Percentiles rank a stretch among this genome's conserved stretches.
phyloP scores from a whole-genome alignment of 53 echinoderm and acorn worm species.

The Henricia sp. region DNA sequence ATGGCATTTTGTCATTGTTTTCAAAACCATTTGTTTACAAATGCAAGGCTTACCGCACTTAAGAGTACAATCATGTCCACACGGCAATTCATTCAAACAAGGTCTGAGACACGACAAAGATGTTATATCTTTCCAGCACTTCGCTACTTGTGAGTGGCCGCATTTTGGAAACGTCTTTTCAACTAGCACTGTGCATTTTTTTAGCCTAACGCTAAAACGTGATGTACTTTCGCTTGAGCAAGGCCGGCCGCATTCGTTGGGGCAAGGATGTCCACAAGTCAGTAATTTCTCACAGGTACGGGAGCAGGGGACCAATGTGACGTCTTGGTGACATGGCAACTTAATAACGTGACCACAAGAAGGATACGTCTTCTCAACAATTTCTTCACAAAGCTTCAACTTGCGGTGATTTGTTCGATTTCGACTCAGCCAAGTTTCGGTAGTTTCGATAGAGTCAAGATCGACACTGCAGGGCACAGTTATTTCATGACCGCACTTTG shows the following conservation, averaged over 20 bases:
- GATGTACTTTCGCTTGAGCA: conserved; percentile 43
- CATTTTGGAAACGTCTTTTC: conserved; percentile 45
- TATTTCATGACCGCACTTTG: conserved; percentile 61
- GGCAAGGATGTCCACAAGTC: conserved; percentile 80
- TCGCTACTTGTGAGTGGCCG: not conserved
- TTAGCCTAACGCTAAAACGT: not conserved
- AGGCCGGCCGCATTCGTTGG: conserved; percentile 57
- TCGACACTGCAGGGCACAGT: conserved; percentile 43
- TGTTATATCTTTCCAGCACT: conserved; percentile 22
- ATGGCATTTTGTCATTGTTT: conserved; percentile 10
- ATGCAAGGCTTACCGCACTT: conserved; percentile 51
- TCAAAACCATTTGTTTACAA: not conserved
- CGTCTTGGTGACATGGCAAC: conserved; percentile 42
- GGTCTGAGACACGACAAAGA: not conserved
- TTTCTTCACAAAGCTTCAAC: conserved; percentile 49
- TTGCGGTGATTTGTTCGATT: not conserved
- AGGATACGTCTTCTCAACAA: conserved; percentile 33
- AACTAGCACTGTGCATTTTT: conserved; percentile 26
- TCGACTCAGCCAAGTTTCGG: not conserved
- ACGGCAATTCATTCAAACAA: conserved; percentile 50
- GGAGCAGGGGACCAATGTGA: conserved; percentile 52
- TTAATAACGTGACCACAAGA: conserved; percentile 65
- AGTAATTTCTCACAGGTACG: conserved; percentile 54
- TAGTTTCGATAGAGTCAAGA: not conserved
- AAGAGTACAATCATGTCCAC: conserved; percentile 65